These are phyloP conservation scores for Aricia agestis DNA, from an alignment of 1,140 invertebrate genomes.

Conservation along the genomic window DNA sequence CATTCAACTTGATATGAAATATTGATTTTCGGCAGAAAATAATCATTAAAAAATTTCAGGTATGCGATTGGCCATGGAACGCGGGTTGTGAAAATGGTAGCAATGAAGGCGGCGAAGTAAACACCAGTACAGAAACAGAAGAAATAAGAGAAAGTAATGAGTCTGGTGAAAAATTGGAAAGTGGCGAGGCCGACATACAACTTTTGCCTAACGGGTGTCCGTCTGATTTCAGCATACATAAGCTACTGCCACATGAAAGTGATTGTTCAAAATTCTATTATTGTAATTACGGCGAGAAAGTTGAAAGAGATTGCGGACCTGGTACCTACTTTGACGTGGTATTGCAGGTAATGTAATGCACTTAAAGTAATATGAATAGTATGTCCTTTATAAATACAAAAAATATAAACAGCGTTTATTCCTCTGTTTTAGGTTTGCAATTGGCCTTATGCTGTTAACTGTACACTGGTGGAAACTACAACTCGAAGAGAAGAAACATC, in stretches of 20 bases:
- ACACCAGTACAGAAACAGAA: background rate
- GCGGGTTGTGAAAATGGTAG: constrained; percentile 26
- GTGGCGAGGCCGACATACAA: background rate
- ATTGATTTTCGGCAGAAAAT: background rate
- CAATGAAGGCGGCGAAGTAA: background rate
- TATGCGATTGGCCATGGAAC: constrained; percentile 29
- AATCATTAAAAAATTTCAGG: constrained; percentile 27
- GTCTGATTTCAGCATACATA: constrained; percentile 31
- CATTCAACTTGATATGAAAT: too few species aligned
- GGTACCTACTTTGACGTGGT: constrained; percentile 66
- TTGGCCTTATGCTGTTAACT: constrained; percentile 34
- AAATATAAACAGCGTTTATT: background rate
- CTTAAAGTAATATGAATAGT: background rate
- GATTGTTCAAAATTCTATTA: constrained; percentile 61
- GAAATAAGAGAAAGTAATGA: background rate
- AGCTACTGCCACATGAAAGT: constrained; percentile 38
- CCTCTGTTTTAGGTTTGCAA: constrained; percentile 33
- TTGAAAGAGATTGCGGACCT: constrained; percentile 37
- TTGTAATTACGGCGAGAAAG: constrained; percentile 63
- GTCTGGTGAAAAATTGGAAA: background rate
- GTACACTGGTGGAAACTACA: constrained; percentile 8
- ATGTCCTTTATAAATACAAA: too few species aligned
- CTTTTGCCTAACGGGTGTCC: constrained; percentile 37
- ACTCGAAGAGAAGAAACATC: background rate
- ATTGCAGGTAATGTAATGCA: constrained; percentile 34